Percentiles rank a stretch among this genome's conserved stretches.
Conservation (phyloP, 23 tunicate genomes). For the Trididemnum nubilum region DNA sequence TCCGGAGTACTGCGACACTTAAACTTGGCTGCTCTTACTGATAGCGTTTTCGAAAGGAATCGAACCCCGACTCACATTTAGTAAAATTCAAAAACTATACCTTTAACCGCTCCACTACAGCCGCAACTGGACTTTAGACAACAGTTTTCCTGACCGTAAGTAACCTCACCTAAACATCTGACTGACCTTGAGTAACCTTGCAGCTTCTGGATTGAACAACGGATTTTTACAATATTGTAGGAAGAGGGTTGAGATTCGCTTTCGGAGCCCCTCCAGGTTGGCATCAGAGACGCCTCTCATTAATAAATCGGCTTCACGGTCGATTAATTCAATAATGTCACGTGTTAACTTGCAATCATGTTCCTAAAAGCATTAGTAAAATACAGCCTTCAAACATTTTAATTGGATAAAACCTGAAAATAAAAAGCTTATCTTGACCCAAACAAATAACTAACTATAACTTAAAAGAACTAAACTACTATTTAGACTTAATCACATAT, state of each 20-base stretch:
- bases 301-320: conserved; percentile 97
- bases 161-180: too few relatives aligned
- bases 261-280: conserved; percentile 84
- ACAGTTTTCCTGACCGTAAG: too few relatives aligned
- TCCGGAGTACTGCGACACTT: too few relatives aligned
- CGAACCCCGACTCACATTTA: too few relatives aligned
- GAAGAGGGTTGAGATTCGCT: conserved; percentile 84
- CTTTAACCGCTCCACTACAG: too few relatives aligned
- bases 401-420: too few relatives aligned
- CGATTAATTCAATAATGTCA: conserved; percentile 89
- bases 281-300: conserved; percentile 89
- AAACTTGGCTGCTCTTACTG: too few relatives aligned
- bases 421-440: conserved; percentile 83
- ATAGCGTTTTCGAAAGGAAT: too few relatives aligned
- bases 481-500: too few relatives aligned
- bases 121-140: too few relatives aligned
- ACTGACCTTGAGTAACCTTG: conserved; percentile 87
- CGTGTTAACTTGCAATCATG: conserved; percentile 97
- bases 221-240: conserved; percentile 96
- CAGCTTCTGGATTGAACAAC: conserved; percentile 96
- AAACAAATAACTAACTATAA: neutral
- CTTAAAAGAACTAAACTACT: neutral
- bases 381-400: conserved; percentile 49
- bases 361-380: conserved; percentile 49
- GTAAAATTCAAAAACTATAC: too few relatives aligned